Conservation (phyloP, 2,113 vertebrate species). For the Pomatostomus ruficeps region DNA sequence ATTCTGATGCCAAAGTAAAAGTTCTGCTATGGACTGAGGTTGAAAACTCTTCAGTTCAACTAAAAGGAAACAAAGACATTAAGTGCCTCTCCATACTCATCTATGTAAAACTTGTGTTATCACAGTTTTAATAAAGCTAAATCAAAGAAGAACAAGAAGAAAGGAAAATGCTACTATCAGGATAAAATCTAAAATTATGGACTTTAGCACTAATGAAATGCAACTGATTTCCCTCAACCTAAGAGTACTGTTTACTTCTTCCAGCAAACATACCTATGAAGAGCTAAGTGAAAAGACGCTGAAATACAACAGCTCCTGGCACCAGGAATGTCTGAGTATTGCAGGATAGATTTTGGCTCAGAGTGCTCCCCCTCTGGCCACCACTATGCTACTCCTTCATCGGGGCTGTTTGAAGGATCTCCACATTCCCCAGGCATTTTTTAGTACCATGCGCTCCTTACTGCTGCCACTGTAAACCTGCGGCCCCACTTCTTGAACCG, state of each 20-base stretch:
- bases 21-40: not conserved
- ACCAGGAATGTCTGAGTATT: not conserved
- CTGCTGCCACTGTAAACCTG: not conserved
- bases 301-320: not conserved
- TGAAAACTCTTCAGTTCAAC: not conserved
- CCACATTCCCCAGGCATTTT: not conserved
- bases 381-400: not conserved
- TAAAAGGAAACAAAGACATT: not conserved
- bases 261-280: not conserved
- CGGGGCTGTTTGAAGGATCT: not conserved
- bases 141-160: not conserved
- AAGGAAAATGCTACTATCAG: not conserved
- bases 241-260: not conserved
- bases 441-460: not conserved
- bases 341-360: not conserved
- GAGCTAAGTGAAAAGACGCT: not conserved
- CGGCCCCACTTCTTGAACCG: not conserved
- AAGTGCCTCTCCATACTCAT: not conserved
- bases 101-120: not conserved
- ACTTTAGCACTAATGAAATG: not conserved
- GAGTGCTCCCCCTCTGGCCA: not conserved
- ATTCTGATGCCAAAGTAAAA: not conserved
- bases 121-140: not conserved
- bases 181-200: not conserved
- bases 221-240: not conserved